Evolutionary conservation across 2,888 invertebrate species (phyloP), one percentile per base, ranked within the genome.

Genomic region (Rhogogaster chlorosoma): DNA sequence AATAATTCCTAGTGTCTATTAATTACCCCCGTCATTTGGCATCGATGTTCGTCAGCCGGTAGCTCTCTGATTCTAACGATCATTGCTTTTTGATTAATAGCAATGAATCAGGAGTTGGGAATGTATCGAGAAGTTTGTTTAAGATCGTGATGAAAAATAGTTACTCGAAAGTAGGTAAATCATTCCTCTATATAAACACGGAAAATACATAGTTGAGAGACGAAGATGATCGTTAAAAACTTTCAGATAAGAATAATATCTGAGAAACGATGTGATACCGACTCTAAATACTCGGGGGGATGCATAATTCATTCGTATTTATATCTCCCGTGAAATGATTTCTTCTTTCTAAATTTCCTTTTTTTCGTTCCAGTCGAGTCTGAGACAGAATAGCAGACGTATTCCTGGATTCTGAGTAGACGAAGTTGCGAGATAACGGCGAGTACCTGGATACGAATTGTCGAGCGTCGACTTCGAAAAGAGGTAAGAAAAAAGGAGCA

Each of bases 1-100:
- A 18, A n/a, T 67, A 75, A 18, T 77, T 77, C 53, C 53, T 36
- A 89, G 89, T 91, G 88, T 89, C 90, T 90, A 91, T 91, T 91
- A 91, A 91, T 91, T 90, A 91, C 88, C 89, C 87, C 32, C 89
- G 91, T 90, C 91, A 91, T 87, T 90, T 88, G 87, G 89, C 89
- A 90, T 89, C 90, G 90, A 89, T 88, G 87, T 89, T 90, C 90
- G 90, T 91, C 90, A 90, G 89, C 87, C 88, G 89, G 26, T 49
- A 49, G 49, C 49, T 32, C 53, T 7, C 6, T 2, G 29, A 77
- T 80, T 38, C 78, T 61, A 80, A 80, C 32, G 61, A 80, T 80
- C 61, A 38, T 80, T 38, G 18, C 26, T 61, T 26, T 26, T 38
- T 80, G 2, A 61, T 7, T n/a, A n/a, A 53, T 7, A 7, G 6